These are phyloP conservation scores for Notechis scutatus DNA, from an alignment of 2,113 vertebrate species.

Conservation along the genomic window DNA sequence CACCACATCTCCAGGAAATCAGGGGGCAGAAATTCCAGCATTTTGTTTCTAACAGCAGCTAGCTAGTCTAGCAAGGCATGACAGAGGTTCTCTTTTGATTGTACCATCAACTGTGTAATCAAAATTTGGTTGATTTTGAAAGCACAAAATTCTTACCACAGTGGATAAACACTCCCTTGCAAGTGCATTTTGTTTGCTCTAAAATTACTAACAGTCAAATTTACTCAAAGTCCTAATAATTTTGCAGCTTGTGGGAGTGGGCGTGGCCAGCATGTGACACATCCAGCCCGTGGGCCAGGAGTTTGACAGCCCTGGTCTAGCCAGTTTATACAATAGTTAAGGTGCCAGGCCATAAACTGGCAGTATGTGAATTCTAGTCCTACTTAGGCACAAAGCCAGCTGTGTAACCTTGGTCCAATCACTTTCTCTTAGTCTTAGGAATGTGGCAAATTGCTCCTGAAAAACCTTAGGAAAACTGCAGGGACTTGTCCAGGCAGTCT, in stretches of 20 bases:
- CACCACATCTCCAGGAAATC: not conserved
- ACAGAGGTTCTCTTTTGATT: not conserved
- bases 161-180: not conserved
- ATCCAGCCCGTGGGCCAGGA: no score
- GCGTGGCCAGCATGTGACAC: no score
- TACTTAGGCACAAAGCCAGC: not conserved
- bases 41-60: not conserved
- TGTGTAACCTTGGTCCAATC: not conserved
- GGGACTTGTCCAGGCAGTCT: not conserved
- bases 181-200: not conserved
- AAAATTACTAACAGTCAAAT: not conserved
- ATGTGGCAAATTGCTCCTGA: not conserved
- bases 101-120: not conserved
- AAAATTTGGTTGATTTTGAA: not conserved
- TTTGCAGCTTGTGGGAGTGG: not conserved
- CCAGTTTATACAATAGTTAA: not conserved
- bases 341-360: not conserved
- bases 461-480: not conserved
- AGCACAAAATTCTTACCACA: not conserved
- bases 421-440: not conserved
- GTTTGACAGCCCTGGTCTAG: not conserved
- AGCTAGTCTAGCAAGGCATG: not conserved
- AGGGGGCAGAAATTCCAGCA: not conserved
- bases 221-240: not conserved
- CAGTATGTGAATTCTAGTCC: not conserved